These are phyloP conservation scores for Leucophenga montana DNA, from an alignment of 2,888 invertebrate genomes.

Conservation along the genomic window DNA sequence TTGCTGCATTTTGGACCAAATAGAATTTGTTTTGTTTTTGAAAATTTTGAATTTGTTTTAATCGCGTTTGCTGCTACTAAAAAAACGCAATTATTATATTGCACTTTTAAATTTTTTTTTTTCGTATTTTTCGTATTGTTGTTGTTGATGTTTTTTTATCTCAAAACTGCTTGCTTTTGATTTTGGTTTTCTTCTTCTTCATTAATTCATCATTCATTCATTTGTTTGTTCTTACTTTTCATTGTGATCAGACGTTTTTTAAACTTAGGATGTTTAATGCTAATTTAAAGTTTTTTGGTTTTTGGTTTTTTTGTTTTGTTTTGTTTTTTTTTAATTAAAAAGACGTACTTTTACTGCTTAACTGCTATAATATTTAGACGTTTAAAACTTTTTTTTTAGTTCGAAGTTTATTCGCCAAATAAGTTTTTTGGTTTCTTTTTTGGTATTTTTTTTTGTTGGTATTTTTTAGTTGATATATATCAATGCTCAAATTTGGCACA, in stretches of 20 bases:
- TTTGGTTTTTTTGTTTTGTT: neutral
- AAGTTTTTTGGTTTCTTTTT: conserved; percentile 19
- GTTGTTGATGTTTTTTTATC: conserved; percentile 38
- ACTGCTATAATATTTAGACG: neutral
- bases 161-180: conserved; percentile 47
- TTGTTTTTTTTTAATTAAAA: conserved; percentile 10
- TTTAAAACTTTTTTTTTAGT: conserved; percentile 7
- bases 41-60: conserved; percentile 52
- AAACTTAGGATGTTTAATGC: conserved; percentile 70
- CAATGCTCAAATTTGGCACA: conserved; percentile 34
- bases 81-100: conserved; percentile 69
- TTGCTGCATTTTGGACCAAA: conserved; percentile 43
- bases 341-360: conserved; percentile 17
- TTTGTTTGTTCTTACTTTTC: conserved; percentile 35
- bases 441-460: conserved; percentile 29
- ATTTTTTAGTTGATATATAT: conserved; percentile 61
- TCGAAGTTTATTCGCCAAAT: conserved; percentile 27
- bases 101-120: conserved; percentile 43
- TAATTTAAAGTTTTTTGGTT: conserved; percentile 7
- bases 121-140: conserved; percentile 41
- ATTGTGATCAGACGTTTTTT: conserved; percentile 72
- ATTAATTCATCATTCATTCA: conserved; percentile 32
- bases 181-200: conserved; percentile 22
- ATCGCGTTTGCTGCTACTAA: conserved; percentile 71
- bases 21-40: conserved; percentile 36